These are phyloP conservation scores for Aurelia sp. DNA, from an alignment of 30 jellyfish, hydroid and myxozoan genomes.

Conservation along the genomic window DNA sequence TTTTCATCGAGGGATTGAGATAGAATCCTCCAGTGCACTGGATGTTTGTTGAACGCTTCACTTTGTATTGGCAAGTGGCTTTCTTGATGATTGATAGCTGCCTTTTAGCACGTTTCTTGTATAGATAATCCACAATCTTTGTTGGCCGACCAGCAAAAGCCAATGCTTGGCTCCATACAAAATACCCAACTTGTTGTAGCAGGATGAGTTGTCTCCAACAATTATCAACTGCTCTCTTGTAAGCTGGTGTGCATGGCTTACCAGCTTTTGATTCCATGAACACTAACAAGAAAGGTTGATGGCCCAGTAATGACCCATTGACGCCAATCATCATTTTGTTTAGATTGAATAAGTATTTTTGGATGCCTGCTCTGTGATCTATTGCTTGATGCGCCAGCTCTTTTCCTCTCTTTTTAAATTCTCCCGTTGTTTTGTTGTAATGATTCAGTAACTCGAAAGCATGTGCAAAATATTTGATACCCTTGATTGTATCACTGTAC, in stretches of 20 bases:
- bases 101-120: neutral
- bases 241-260: constrained; percentile 34
- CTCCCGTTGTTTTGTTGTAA: neutral
- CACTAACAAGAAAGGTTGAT: constrained; percentile 31
- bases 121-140: neutral
- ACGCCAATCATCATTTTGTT: constrained; percentile 28
- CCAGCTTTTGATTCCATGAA: constrained; percentile 49
- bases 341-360: constrained; percentile 11
- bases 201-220: constrained; percentile 36
- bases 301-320: constrained; percentile 11
- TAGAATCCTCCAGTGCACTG: constrained; percentile 42
- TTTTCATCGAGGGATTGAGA: constrained; percentile 35
- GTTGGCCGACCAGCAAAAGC: constrained; percentile 5
- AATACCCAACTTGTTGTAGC: constrained; percentile 52
- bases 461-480: constrained; percentile 18
- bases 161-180: constrained; percentile 72
- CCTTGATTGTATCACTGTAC: neutral
- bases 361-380: constrained; percentile 1
- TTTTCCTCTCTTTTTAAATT: constrained; percentile 6
- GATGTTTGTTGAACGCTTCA: constrained; percentile 14
- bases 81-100: constrained; percentile 9
- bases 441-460: constrained; percentile 30
- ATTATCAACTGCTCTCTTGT: constrained; percentile 37
- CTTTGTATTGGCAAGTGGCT: constrained; percentile 27
- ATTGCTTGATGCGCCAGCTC: constrained; percentile 17